Percentiles rank a stretch among this genome's conserved stretches.
phyloP scores from a whole-genome alignment of 2,888 invertebrate species.

The Phasia obesa region DNA sequence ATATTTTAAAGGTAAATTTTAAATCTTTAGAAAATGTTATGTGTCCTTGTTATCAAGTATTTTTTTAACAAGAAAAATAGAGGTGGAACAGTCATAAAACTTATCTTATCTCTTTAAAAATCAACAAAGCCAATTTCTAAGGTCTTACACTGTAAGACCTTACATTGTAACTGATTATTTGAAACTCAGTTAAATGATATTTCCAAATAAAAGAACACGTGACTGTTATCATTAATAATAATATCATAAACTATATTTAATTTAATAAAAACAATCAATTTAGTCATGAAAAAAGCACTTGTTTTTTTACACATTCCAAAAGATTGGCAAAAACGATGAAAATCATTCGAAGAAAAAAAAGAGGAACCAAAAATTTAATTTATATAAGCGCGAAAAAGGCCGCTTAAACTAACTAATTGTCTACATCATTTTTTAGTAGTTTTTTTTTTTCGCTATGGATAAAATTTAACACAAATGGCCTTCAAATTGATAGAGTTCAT shows the following conservation, averaged over 20 bases:
- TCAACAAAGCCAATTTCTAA: too few species aligned
- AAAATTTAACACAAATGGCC: constrained; percentile 70
- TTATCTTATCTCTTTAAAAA: too few species aligned
- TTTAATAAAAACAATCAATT: neutral
- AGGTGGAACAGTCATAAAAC: too few species aligned
- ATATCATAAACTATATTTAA: neutral
- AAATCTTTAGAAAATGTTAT: too few species aligned
- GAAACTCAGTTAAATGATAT: too few species aligned
- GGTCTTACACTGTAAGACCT: too few species aligned
- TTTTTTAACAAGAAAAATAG: too few species aligned
- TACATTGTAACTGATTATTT: too few species aligned
- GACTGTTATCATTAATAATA: neutral
- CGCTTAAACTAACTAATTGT: constrained; percentile 29
- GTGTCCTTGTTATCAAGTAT: too few species aligned
- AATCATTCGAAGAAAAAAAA: neutral
- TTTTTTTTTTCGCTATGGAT: neutral
- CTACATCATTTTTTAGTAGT: neutral
- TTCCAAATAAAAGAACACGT: neutral
- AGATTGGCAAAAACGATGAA: neutral
- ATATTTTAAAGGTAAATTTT: too few species aligned
- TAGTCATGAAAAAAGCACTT: neutral
- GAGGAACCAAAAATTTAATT: neutral
- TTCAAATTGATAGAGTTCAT: constrained; percentile 80
- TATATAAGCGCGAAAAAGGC: neutral
- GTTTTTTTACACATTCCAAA: neutral